Evolutionary conservation across 2,113 vertebrate species (phyloP).

Genomic region (Urocitellus parryii): DNA sequence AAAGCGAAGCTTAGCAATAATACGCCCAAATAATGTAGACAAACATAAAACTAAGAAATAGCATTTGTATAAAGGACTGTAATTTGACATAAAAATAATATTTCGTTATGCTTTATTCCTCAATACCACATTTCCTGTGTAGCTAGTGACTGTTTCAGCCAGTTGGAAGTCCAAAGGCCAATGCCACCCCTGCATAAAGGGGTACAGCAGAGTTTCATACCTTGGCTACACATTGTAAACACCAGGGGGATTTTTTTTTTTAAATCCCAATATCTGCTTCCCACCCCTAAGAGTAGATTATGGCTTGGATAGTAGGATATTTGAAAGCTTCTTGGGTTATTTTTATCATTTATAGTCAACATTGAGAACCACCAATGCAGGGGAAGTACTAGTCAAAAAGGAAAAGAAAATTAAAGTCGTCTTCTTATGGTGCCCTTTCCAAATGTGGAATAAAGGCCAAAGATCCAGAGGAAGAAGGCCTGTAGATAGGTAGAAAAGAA

Average conservation of each 20-base stretch:
- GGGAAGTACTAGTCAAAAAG: background rate
- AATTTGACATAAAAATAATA: conserved; percentile 28
- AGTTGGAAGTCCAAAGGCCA: background rate
- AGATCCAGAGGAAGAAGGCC: background rate
- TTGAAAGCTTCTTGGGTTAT: background rate
- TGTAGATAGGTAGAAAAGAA: background rate
- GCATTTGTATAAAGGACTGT: background rate
- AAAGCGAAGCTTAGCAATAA: background rate
- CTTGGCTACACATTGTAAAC: background rate
- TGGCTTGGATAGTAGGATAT: background rate
- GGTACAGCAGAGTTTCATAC: background rate
- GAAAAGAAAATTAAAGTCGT: background rate
- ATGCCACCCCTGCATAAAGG: background rate
- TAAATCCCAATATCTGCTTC: background rate
- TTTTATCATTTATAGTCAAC: background rate
- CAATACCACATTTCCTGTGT: conserved; percentile 5
- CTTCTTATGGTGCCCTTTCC: background rate
- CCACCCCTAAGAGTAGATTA: no score
- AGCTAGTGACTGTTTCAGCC: background rate
- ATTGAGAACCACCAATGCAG: background rate
- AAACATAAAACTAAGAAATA: conserved; percentile 51
- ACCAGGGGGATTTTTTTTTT: background rate
- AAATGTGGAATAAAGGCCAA: background rate
- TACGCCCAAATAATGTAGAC: background rate
- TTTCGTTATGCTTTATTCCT: conserved; percentile 39